Percentiles rank a stretch among this genome's conserved stretches.
Evolutionary conservation across 2,113 vertebrate species (phyloP).

Genomic region (Dipodomys merriami): DNA sequence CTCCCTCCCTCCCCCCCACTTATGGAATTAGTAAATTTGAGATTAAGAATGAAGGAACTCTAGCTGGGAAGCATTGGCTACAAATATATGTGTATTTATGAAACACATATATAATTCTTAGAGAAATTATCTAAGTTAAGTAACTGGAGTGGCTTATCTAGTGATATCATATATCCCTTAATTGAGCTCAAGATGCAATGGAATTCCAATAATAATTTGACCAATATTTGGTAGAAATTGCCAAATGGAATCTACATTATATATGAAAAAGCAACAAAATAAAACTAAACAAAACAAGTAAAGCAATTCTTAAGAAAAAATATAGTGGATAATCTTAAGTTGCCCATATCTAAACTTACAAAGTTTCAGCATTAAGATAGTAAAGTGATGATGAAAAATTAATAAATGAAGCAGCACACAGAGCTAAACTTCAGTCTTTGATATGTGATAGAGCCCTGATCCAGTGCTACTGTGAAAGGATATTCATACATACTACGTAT

Average conservation of each 20-base stretch:
- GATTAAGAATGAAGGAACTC: neutral
- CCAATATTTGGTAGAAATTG: neutral
- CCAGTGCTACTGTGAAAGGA: neutral
- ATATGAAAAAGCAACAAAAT: neutral
- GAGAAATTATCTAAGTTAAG: neutral
- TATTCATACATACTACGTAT: neutral
- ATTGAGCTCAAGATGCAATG: neutral
- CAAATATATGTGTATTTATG: too few species aligned
- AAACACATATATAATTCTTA: neutral
- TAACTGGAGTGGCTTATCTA: neutral
- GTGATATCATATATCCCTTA: neutral
- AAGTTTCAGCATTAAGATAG: neutral
- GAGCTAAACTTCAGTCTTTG: neutral
- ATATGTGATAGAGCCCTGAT: neutral
- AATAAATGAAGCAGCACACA: neutral
- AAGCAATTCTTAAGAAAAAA: neutral
- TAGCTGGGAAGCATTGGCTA: neutral
- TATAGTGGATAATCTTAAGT: neutral
- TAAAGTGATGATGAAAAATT: neutral
- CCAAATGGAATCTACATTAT: neutral
- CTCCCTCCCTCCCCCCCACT: too few species aligned
- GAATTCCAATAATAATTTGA: neutral
- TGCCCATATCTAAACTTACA: neutral
- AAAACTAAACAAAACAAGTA: neutral
- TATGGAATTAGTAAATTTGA: neutral